Evolutionary conservation across 2,113 vertebrate genomes (phyloP).

Genomic region (Rhinolophus sinicus): DNA sequence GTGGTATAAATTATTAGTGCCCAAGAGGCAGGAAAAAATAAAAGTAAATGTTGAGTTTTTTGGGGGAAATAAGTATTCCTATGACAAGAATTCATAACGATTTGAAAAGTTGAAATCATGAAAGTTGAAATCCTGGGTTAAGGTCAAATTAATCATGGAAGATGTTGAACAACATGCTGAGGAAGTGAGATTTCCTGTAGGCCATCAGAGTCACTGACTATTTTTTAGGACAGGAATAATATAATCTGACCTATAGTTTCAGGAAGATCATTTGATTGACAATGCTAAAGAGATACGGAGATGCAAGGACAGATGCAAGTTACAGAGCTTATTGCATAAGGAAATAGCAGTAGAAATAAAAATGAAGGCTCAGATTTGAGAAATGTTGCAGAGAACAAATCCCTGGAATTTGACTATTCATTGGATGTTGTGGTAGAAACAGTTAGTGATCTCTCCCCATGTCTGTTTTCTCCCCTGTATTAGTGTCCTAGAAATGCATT

Average conservation of each 20-base stretch:
- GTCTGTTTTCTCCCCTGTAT: neutral
- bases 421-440: neutral
- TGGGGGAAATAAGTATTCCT: neutral
- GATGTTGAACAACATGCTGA: neutral
- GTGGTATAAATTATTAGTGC: neutral
- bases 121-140: neutral
- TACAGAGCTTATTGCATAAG: neutral
- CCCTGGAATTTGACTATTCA: neutral
- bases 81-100: neutral
- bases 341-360: neutral
- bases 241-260: neutral
- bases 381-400: neutral
- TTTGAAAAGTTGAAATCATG: neutral
- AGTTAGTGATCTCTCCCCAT: neutral
- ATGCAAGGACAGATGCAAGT: neutral
- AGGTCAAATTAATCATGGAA: neutral
- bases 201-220: neutral
- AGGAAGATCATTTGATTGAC: neutral
- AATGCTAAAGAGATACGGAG: neutral
- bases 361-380: neutral
- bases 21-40: neutral
- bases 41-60: slow-evolving; percentile 32
- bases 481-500: neutral
- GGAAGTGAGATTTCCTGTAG: neutral
- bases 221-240: neutral